Percentiles rank a stretch among this genome's conserved stretches.
phyloP scores from a whole-genome alignment of 2,113 vertebrate genomes.

The Sapayoa aenigma region DNA sequence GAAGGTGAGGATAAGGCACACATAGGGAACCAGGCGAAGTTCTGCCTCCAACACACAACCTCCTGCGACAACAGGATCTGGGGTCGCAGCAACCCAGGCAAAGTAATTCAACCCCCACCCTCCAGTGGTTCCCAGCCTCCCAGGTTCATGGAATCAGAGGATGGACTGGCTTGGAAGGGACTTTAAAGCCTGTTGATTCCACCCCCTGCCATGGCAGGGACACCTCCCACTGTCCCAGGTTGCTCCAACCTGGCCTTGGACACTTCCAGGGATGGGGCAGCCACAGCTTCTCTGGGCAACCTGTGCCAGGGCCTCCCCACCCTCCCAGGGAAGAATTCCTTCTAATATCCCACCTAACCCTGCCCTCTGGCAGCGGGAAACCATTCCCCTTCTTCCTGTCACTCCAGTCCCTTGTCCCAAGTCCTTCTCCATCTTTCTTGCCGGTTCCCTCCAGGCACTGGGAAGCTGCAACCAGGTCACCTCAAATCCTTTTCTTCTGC shows the following conservation, averaged over 20 bases:
- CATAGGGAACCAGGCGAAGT: background rate
- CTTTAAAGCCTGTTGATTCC: background rate
- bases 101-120: background rate
- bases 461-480: fast-evolving
- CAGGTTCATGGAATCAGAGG: background rate
- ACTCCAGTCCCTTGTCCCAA: background rate
- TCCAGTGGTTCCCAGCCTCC: background rate
- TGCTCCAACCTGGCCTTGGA: background rate
- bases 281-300: background rate
- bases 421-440: background rate
- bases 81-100: background rate
- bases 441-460: background rate
- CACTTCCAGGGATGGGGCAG: background rate
- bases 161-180: background rate
- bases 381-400: background rate
- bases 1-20: background rate
- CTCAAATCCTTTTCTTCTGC: background rate
- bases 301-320: background rate
- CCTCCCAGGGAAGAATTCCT: too few relatives aligned
- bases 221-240: fast-evolving
- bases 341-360: background rate
- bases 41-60: background rate
- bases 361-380: background rate
- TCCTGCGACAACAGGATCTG: background rate
- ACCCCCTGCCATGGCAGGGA: background rate